phyloP scores from a whole-genome alignment of 2,113 vertebrate species.

The Zosterops hypoxanthus region DNA sequence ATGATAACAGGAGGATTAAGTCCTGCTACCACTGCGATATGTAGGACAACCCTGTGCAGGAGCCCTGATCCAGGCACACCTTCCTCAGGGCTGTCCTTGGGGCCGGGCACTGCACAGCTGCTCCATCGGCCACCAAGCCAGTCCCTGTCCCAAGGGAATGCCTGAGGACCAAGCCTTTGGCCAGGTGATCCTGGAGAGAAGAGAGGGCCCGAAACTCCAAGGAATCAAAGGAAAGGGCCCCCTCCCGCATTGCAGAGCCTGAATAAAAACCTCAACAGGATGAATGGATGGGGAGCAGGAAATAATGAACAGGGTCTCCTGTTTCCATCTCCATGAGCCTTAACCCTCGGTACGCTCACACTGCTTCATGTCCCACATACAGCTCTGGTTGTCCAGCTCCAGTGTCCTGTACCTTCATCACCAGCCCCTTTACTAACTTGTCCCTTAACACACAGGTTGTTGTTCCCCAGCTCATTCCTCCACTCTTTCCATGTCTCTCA shows the following conservation, averaged over 20 bases:
- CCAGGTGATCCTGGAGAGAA: rapidly evolving
- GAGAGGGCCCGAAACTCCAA: not conserved
- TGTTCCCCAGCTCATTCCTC: not conserved
- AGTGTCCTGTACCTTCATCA: not conserved
- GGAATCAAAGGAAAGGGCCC: not conserved
- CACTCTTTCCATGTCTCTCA: not conserved
- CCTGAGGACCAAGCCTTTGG: not conserved
- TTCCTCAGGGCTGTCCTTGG: not conserved
- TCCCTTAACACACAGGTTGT: too few species aligned
- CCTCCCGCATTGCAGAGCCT: rapidly evolving
- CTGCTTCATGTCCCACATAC: not conserved
- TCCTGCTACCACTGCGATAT: not conserved
- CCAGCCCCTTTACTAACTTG: not conserved
- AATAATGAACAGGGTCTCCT: rapidly evolving
- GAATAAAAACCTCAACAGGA: not conserved
- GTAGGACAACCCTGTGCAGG: not conserved
- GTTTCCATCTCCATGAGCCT: not conserved
- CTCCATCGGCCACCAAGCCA: rapidly evolving
- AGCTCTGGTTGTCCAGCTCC: not conserved
- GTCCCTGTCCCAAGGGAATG: not conserved
- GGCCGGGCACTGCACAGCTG: not conserved
- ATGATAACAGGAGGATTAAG: slow-evolving; percentile 26
- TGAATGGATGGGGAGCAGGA: rapidly evolving
- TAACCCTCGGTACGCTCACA: rapidly evolving
- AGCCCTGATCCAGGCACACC: not conserved